Percentiles rank a stretch among this genome's conserved stretches.
Conservation (phyloP, 2,797 vertebrate genomes). For the Saxicola maurus region DNA sequence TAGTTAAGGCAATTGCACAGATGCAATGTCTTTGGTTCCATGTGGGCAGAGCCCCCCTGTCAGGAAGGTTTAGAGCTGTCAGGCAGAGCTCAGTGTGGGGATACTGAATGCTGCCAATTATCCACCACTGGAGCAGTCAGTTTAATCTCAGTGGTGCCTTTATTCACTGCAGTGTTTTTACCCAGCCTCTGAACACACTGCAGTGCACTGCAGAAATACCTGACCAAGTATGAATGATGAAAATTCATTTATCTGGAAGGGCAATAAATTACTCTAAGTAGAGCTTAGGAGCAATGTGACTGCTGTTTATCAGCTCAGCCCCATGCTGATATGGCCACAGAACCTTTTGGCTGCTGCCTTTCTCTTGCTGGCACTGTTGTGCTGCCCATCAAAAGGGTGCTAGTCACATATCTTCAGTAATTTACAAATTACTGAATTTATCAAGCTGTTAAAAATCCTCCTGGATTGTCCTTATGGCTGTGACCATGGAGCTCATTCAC, state of each 20-base stretch:
- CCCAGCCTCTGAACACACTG: not conserved
- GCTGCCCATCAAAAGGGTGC: not conserved
- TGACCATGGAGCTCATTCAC: not conserved
- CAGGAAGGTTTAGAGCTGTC: not conserved
- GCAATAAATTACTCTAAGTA: not conserved
- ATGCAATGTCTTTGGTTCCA: not conserved
- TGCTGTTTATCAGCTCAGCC: not conserved
- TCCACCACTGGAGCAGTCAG: not conserved
- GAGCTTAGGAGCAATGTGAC: not conserved
- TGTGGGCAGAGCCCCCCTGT: not conserved
- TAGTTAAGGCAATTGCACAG: constrained; percentile 14
- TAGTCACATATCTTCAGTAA: not conserved
- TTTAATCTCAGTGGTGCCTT: not conserved
- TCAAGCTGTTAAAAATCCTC: not conserved
- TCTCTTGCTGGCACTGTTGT: not conserved
- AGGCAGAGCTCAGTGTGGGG: not conserved
- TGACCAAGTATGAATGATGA: not conserved
- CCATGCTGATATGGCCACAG: not conserved
- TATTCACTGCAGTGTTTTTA: not conserved
- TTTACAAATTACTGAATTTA: not conserved
- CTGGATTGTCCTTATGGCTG: not conserved
- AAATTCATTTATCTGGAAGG: not conserved
- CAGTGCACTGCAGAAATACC: not conserved
- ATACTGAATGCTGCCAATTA: not conserved
- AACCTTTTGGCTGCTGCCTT: not conserved